These are phyloP conservation scores for Chaenogobius annularis DNA, from an alignment of 2,113 vertebrate species.

Conservation along the genomic window DNA sequence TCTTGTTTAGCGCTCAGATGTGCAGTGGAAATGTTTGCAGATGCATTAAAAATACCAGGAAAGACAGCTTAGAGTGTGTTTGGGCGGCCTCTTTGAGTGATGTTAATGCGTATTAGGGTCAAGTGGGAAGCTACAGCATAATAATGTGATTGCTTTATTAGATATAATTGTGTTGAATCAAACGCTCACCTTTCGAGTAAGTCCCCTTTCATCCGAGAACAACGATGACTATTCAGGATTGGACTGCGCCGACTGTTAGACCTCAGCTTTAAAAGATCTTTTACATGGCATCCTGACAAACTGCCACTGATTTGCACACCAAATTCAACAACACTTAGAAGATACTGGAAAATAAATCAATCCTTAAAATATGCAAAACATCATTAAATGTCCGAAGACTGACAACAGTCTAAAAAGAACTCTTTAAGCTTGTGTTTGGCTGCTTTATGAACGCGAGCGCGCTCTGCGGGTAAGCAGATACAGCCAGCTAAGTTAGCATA, in stretches of 20 bases:
- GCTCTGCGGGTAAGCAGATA: conserved; percentile 4
- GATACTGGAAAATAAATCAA: conserved; percentile 1
- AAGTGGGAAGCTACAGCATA: conserved; percentile 35
- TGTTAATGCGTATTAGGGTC: conserved; percentile 58
- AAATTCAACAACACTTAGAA: neutral
- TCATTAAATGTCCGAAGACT: neutral
- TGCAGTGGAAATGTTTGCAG: conserved; percentile 70
- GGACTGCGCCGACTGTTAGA: conserved; percentile 19
- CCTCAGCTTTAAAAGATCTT: conserved; percentile 12
- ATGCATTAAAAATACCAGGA: conserved; percentile 61
- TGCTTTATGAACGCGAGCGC: neutral
- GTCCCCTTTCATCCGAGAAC: conserved; percentile 59
- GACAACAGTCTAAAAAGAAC: neutral
- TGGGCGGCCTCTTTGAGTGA: conserved; percentile 49
- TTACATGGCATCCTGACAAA: conserved; percentile 24
- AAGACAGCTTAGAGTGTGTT: conserved; percentile 61
- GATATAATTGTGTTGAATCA: conserved; percentile 60
- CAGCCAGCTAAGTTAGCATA: conserved; percentile 9
- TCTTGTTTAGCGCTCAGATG: conserved; percentile 50
- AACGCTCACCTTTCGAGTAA: conserved; percentile 38
- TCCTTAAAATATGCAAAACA: conserved; percentile 1
- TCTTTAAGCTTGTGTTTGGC: neutral
- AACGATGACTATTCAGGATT: conserved; percentile 56
- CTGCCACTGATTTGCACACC: conserved; percentile 19
- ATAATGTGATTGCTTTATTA: conserved; percentile 70